Evolutionary conservation across 2,113 vertebrate species (phyloP), one percentile per base, ranked within the genome.

Genomic region (Nothocercus julius): DNA sequence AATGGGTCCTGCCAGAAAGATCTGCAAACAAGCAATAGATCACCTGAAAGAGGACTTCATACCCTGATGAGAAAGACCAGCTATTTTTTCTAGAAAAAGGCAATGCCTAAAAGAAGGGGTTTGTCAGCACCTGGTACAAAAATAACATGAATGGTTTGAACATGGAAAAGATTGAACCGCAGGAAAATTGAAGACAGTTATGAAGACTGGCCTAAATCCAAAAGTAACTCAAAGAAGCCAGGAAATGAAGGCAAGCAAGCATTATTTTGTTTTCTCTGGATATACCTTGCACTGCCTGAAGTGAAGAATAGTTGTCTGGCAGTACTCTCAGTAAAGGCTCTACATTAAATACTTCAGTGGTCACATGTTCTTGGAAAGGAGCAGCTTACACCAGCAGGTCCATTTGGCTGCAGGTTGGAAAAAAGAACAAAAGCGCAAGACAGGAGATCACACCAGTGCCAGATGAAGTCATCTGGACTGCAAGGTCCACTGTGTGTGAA

Each of bases 171-270:
- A 49, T 38, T 18, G 34, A 72, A 80, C 17, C 20, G 30, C 19
- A 51, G 11, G 27, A 80, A 76, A 61, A 62, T 25, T 67, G 40
- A 36, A 22, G 64, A 32, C 32, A 4, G 10, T 62, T 61, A 20
- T 38, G 14, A 90, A 27, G 68, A n/a, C 49, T 80, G 87, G 83
- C n/a, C 30, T 80, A 45, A 63, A 22, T 44, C 58, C 0, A 3
- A 64, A 56, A 66, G 58, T 19, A 14, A 49, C 47, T 75, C n/a
- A n/a, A 51, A 58, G 34, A 72, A 12, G 14, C 30, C 86, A 79
- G 78, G 86, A 90, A 92, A 87, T 58, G n/a, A 92, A 79, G 82
- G 59, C 30, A 76, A 34, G 62, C 15, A 62, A 67, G 54, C 32
- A 61, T 38, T 58, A 18, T 7, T 66, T 44, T 47, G 32, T 76